A percentile compares a stretch with the other conserved stretches of the same genome.
phyloP scores from a whole-genome alignment of 2,888 invertebrate genomes.

The Tyria jacobaeae region DNA sequence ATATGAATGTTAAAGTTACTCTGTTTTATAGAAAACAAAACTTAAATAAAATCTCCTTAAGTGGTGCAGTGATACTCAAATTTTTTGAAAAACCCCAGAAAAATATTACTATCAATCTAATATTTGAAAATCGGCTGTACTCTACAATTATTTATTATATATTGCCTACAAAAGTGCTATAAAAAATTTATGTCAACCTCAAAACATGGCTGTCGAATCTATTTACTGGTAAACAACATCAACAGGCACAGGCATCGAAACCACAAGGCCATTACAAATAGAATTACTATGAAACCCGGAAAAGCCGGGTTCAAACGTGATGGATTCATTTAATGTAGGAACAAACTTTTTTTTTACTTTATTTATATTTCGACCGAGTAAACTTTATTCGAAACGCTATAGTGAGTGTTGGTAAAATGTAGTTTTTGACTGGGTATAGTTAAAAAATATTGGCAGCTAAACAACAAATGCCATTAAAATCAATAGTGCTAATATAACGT shows the following conservation, averaged over 20 bases:
- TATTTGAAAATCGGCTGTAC: too few species aligned
- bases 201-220: conserved; percentile 14
- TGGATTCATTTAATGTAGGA: conserved; percentile 46
- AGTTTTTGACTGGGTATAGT: conserved; percentile 14
- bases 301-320: conserved; percentile 38
- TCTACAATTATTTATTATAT: background rate
- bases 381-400: conserved; percentile 38
- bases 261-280: conserved; percentile 52
- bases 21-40: too few species aligned
- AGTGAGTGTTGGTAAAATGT: background rate
- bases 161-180: conserved; percentile 1
- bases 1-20: too few species aligned
- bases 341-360: conserved; percentile 29
- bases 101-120: too few species aligned
- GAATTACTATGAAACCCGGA: conserved; percentile 49
- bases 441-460: background rate
- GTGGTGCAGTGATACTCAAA: too few species aligned
- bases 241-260: conserved; percentile 32
- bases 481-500: background rate
- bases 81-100: too few species aligned
- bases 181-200: conserved; percentile 14
- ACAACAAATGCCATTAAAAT: too few species aligned
- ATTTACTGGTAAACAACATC: conserved; percentile 36
- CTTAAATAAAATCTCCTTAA: too few species aligned
- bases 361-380: conserved; percentile 35